Conservation (phyloP, 2,113 vertebrate genomes). For the Coryphaenoides rupestris region DNA sequence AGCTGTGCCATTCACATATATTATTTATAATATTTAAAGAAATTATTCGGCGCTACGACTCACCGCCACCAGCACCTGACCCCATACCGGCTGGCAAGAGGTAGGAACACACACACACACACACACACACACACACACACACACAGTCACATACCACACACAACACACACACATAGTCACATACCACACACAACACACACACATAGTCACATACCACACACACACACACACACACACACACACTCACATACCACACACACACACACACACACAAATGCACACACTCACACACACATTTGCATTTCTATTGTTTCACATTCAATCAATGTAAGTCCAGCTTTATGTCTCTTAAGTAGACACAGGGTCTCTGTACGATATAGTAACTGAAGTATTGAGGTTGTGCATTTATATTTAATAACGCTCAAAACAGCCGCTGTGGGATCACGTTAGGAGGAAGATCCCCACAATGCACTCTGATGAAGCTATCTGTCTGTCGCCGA, state of each 20-base stretch:
- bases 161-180: too few relatives aligned
- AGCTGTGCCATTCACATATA: background rate
- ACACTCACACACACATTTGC: too few relatives aligned
- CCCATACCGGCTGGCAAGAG: constrained; percentile 49
- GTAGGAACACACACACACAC: constrained; percentile 38
- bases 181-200: too few relatives aligned
- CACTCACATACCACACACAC: too few relatives aligned
- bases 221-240: too few relatives aligned
- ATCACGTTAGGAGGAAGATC: too few relatives aligned
- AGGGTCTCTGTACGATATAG: background rate
- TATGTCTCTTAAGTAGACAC: too few relatives aligned
- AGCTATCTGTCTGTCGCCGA: background rate
- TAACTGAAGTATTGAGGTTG: background rate
- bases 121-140: constrained; percentile 10
- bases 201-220: too few relatives aligned
- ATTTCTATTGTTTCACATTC: too few relatives aligned
- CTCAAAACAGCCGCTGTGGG: too few relatives aligned
- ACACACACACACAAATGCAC: too few relatives aligned
- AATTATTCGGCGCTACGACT: constrained; percentile 89
- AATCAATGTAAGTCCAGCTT: too few relatives aligned
- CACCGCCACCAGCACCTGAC: constrained; percentile 52
- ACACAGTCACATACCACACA: constrained; percentile 18
- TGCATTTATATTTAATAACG: background rate
- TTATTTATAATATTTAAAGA: constrained; percentile 43
- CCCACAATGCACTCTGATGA: background rate